phyloP scores from a whole-genome alignment of 2,113 vertebrate genomes.

The Todiramphus chloris region DNA sequence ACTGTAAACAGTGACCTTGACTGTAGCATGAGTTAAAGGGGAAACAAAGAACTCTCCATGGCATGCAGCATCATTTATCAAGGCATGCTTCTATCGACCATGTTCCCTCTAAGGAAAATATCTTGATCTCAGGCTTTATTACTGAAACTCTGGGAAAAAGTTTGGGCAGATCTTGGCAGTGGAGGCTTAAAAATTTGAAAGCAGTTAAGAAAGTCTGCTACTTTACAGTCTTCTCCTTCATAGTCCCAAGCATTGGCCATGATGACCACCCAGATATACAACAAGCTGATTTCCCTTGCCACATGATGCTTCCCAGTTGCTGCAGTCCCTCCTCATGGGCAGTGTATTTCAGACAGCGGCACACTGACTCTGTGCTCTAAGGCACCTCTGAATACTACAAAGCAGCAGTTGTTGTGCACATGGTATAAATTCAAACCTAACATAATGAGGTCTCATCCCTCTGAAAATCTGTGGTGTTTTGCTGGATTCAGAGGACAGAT shows the following conservation, averaged over 20 bases:
- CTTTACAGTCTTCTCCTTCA: not conserved
- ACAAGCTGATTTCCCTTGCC: not conserved
- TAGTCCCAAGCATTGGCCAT: not conserved
- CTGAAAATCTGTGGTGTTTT: not conserved
- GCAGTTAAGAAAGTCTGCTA: not conserved
- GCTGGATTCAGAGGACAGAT: not conserved
- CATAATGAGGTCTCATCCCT: not conserved
- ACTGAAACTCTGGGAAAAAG: not conserved
- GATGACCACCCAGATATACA: not conserved
- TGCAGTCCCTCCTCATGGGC: not conserved
- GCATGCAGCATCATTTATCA: not conserved
- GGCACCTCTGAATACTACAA: not conserved
- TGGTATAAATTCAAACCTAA: not conserved
- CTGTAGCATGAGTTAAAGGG: not conserved
- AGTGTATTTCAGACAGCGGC: not conserved
- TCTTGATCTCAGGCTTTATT: not conserved
- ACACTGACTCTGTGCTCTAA: not conserved
- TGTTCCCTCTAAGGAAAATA: not conserved
- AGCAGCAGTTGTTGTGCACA: not conserved
- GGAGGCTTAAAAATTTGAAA: not conserved
- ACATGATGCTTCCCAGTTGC: not conserved
- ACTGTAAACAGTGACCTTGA: not conserved
- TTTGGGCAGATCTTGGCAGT: not conserved
- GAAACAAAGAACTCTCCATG: not conserved
- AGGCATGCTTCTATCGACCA: not conserved